Conservation (phyloP, 2,888 invertebrate species). For the Sphecodes monilicornis region DNA sequence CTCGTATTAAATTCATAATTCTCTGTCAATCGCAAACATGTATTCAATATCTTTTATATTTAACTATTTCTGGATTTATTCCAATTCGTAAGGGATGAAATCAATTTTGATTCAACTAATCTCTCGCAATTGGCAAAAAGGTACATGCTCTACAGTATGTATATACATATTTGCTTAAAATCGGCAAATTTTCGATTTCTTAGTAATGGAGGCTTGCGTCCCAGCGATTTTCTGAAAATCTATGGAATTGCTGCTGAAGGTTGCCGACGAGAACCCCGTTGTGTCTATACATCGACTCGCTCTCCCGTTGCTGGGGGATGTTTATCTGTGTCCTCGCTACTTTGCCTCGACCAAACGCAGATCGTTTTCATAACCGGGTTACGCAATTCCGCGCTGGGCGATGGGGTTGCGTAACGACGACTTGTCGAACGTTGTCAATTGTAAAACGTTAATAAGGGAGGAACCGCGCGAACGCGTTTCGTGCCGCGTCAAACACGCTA, state of each 20-base stretch:
- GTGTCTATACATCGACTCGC: not conserved
- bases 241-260: not conserved
- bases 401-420: conserved; percentile 48
- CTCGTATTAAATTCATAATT: not conserved
- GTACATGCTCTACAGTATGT: no score
- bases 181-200: no score
- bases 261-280: not conserved
- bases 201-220: not conserved
- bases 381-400: conserved; percentile 53
- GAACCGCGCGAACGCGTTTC: not conserved
- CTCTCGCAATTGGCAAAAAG: no score
- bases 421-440: conserved; percentile 34
- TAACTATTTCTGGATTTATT: not conserved
- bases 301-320: not conserved
- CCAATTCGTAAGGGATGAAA: not conserved
- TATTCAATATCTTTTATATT: no score
- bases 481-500: not conserved
- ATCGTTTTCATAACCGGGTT: conserved; percentile 57
- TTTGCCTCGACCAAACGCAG: conserved; percentile 30
- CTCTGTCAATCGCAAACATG: no score
- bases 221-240: not conserved
- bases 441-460: conserved; percentile 39
- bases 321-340: conserved; percentile 25
- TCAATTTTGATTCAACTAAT: no score
- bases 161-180: no score